Conservation (phyloP, 2,888 invertebrate genomes). For the Xiphydria camelus region DNA sequence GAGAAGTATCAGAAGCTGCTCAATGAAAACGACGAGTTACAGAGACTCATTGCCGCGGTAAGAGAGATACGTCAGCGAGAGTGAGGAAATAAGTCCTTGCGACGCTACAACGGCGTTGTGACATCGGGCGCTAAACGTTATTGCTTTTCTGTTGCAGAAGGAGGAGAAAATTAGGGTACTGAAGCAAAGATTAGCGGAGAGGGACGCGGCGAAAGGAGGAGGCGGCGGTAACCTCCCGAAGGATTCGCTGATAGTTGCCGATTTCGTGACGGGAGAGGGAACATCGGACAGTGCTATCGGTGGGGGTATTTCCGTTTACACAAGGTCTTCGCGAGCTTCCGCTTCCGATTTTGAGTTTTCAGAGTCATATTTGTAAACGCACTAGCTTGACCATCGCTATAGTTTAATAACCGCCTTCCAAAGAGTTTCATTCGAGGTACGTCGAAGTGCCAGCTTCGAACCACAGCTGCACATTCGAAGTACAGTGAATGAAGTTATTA, state of each 20-base stretch:
- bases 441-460: no score
- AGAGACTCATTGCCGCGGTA: slow-evolving; percentile 92
- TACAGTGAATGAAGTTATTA: no score
- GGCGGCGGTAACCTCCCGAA: slow-evolving; percentile 59
- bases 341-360: slow-evolving; percentile 88
- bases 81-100: no score
- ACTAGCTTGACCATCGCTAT: no score
- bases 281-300: slow-evolving; percentile 80
- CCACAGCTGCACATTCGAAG: no score
- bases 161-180: slow-evolving; percentile 85
- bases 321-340: slow-evolving; percentile 80
- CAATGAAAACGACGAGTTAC: slow-evolving; percentile 94
- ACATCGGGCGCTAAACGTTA: neutral
- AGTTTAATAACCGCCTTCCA: no score
- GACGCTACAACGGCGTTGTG: neutral
- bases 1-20: slow-evolving; percentile 91
- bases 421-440: no score
- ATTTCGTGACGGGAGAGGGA: slow-evolving; percentile 75
- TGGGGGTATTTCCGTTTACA: slow-evolving; percentile 71
- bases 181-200: slow-evolving; percentile 79
- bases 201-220: slow-evolving; percentile 64
- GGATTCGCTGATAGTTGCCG: slow-evolving; percentile 73
- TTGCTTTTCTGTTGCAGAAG: slow-evolving; percentile 65
- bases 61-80: no score
- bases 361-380: slow-evolving; percentile 81